Base-by-base conservation (phyloP, 2,797 vertebrate species). In the Helicolenus hilgendorfi region DNA sequence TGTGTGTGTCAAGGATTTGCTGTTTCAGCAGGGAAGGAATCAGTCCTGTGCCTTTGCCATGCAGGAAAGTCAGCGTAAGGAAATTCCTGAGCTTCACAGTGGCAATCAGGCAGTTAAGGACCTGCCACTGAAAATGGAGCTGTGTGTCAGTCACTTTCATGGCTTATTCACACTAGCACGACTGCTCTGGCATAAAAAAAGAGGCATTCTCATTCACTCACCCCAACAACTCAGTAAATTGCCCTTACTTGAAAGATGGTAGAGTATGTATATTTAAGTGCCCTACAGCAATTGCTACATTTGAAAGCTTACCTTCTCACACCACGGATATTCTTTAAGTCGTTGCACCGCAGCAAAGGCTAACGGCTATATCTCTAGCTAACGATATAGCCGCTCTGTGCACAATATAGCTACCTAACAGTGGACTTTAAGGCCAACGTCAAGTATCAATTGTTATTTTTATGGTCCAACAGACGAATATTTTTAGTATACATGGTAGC, bases 21-120 rank as follows among this genome's bases (percentile, higher is more conserved):
- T 96, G 96, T 85, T 94, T 97, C 96, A 97, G 96, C 96, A 96
- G 89, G 90, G 94, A 94, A 90, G 94, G 94, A 96, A 97, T 96
- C 94, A 95, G 95, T 89, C 79, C 81, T 90, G 83, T 91, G 92
- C 89, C 93, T 89, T 90, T 93, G 91, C 94, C 87, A 79, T 60
- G 92, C 89, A 89, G 87, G 93, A 93, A 96, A 96, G 95, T 95
- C 93, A 83, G 89, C 85, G 92, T 95, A 94, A 96, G 94, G 94
- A 95, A 93, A 95, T 95, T 95, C 94, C 94, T 91, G 92, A 95
- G 91, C 93, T 94, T 95, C 94, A 94, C 94, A 92, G 93, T 94
- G 91, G 95, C 95, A 95, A 95, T 96, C 94, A 96, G 92, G 92
- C 94, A 95, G 94, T 96, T 97, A 96, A 96, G 96, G 94, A 96